A percentile compares a stretch with the other conserved stretches of the same genome.
Evolutionary conservation across 1,140 invertebrate species (phyloP).

Genomic region (Zaprionus camerounensis): DNA sequence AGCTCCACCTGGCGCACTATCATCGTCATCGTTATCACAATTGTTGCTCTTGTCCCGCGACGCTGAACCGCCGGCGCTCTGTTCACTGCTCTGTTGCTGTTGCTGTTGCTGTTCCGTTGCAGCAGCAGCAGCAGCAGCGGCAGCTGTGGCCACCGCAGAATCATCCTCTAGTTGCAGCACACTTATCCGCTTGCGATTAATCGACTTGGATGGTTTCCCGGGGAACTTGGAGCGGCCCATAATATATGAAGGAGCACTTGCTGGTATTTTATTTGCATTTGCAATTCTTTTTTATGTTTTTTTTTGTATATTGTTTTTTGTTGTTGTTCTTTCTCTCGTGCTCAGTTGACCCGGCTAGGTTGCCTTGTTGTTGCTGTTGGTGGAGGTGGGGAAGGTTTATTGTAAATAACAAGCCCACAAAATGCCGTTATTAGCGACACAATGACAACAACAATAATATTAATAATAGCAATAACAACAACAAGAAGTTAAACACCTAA

Average conservation of each 20-base stretch:
- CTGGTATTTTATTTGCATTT: conserved; percentile 45
- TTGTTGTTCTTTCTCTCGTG: conserved; percentile 14
- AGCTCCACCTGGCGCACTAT: conserved; percentile 67
- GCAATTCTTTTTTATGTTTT: conserved; percentile 42
- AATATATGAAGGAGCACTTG: conserved; percentile 66
- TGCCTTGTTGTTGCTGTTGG: conserved; percentile 28
- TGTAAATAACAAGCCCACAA: conserved; percentile 46
- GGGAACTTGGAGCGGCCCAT: conserved; percentile 89
- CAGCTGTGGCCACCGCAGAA: conserved; percentile 57
- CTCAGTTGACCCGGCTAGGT: not conserved
- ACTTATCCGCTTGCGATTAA: conserved; percentile 92
- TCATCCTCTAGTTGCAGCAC: conserved; percentile 87
- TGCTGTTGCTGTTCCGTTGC: conserved; percentile 49
- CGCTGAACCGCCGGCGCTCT: conserved; percentile 48
- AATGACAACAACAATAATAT: conserved; percentile 37
- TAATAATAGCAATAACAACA: conserved; percentile 31
- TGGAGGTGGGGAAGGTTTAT: conserved; percentile 17
- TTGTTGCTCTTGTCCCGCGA: conserved; percentile 73
- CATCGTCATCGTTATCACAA: conserved; percentile 80
- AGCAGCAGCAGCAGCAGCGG: conserved; percentile 22
- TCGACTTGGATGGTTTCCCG: conserved; percentile 92
- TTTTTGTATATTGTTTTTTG: conserved; percentile 28
- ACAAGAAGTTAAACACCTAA: conserved; percentile 11
- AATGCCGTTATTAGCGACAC: conserved; percentile 70
- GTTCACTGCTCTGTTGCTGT: conserved; percentile 41